Base-by-base conservation (phyloP, 2,113 vertebrate genomes). In the Chlorodrepanis virens region DNA sequence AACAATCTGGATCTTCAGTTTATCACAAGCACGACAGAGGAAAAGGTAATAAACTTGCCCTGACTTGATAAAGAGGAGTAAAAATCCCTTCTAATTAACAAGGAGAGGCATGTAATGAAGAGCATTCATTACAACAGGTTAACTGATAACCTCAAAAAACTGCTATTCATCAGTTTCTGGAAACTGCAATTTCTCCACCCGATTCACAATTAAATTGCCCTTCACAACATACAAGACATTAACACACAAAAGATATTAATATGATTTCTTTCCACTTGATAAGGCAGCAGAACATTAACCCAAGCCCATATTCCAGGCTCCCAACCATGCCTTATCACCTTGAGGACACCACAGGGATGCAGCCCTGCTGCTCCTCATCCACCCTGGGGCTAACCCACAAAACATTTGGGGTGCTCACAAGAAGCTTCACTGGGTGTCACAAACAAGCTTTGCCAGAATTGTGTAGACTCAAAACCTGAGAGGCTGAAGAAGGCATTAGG, bases 31-130 rank as follows among this genome's bases (percentile, higher is more conserved):
- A 64, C 2, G 11, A 57, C 56, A 77, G 78, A 68, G 22, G 29
- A 72, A 83, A 84, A 89, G 89, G 25, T 91, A 95, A 96, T 80
- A 76, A 61, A 95, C 72, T 97, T 86, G 81, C 57, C 77, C 79
- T 96, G 87, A 96, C 76, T 97, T 96, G 96, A 97, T 94, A 97
- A 98, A 97, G 65, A 96, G 91, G 50, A 75, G 68, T 77, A 96
- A 97, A 97, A 97, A 97, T 91, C 89, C 93, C 90, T 91, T 93
- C 96, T 96, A 97, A 98, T 97, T 96, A 98, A 97, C 91, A 97
- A 93, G 87, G 82, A 96, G 69, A 97, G 90, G 5, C 18, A 96
- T 78, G 94, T 96, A 97, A 98, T 92, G 91, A 97, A 97, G 88
- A 96, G 69, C 96, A 97, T 97, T 97, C 94, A 97, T 98, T 98